Percentiles rank a stretch among this genome's conserved stretches.
Conservation (phyloP, 1,140 invertebrate genomes). For the Pentalonia nigronervosa region DNA sequence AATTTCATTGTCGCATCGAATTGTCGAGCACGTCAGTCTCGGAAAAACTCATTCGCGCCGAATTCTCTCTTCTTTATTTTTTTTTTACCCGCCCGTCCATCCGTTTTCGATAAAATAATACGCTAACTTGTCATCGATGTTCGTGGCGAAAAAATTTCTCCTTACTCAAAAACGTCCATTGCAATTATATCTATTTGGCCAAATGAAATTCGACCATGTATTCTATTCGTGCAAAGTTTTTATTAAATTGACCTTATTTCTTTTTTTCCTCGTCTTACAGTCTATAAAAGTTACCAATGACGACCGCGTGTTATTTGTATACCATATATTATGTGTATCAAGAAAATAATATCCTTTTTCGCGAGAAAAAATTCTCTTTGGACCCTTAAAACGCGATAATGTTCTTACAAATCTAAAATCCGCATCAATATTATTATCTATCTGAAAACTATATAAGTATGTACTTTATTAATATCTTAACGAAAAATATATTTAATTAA, state of each 20-base stretch:
- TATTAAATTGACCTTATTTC: constrained; percentile 15
- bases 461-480: not conserved
- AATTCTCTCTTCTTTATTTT: not conserved
- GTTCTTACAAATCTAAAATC: not conserved
- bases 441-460: not conserved
- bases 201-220: constrained; percentile 21
- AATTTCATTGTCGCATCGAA: not conserved
- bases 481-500: not conserved
- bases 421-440: not conserved
- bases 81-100: not conserved
- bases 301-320: not conserved
- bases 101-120: constrained; percentile 6
- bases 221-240: not conserved
- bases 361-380: not conserved
- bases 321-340: not conserved
- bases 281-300: not conserved
- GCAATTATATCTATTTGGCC: constrained; percentile 10
- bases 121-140: not conserved
- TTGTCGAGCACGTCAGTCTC: not conserved
- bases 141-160: not conserved
- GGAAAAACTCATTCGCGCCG: constrained; percentile 15
- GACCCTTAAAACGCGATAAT: not conserved
- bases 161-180: not conserved
- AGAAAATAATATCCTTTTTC: not conserved
- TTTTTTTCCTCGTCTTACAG: not conserved